Percentiles rank a stretch among this genome's conserved stretches.
Evolutionary conservation across 1,140 invertebrate species (phyloP).

Genomic region (Rhynchophorus ferrugineus): DNA sequence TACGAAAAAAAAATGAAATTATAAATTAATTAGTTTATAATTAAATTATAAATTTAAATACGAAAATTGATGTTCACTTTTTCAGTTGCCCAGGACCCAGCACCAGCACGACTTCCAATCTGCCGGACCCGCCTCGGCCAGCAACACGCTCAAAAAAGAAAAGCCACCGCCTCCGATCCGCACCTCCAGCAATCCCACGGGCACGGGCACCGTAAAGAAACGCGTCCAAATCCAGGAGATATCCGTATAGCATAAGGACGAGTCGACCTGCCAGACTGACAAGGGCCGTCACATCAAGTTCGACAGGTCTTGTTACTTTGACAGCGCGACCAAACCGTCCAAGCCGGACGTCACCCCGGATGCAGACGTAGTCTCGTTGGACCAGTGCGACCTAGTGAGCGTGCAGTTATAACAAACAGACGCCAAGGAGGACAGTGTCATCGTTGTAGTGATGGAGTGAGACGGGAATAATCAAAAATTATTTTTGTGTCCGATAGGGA

Average conservation of each 20-base stretch:
- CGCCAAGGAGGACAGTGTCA: constrained; percentile 10
- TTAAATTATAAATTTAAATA: too few relatives aligned
- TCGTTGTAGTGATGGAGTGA: constrained; percentile 4
- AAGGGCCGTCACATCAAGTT: constrained; percentile 14
- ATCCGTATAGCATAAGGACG: constrained; percentile 50
- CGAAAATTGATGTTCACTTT: too few relatives aligned
- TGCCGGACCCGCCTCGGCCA: constrained; percentile 22
- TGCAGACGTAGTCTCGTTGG: constrained; percentile 23
- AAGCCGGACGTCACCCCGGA: constrained; percentile 32
- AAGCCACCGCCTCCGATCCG: constrained; percentile 36
- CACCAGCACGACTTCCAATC: constrained; percentile 6
- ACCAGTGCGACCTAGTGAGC: constrained; percentile 35
- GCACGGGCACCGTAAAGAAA: constrained; percentile 51
- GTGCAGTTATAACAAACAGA: constrained; percentile 36
- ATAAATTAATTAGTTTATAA: too few relatives aligned
- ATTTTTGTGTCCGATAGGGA: too few relatives aligned
- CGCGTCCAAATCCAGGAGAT: constrained; percentile 60
- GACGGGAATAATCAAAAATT: background rate
- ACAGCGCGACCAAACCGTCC: constrained; percentile 12
- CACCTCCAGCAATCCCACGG: constrained; percentile 38
- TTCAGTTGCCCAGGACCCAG: constrained; percentile 8
- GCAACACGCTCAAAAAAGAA: constrained; percentile 30
- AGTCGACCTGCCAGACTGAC: constrained; percentile 4
- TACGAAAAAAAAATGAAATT: too few relatives aligned
- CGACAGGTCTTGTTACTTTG: constrained; percentile 14